phyloP scores from a whole-genome alignment of 2,113 vertebrate species.

The Gymnocephalus cernua region DNA sequence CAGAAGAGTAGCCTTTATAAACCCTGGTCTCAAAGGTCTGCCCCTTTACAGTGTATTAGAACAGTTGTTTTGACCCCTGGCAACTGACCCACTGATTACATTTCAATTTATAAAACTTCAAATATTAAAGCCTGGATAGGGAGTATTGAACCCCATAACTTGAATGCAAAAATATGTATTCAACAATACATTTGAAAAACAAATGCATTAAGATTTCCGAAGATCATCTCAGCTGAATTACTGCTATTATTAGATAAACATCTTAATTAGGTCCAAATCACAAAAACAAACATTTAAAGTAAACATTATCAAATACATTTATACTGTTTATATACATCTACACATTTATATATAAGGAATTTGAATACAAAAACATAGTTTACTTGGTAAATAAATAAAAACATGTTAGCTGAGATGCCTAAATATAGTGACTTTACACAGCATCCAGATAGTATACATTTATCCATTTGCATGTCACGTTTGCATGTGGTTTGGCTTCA shows the following conservation, averaged over 20 bases:
- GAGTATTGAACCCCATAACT: constrained; percentile 12
- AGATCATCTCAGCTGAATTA: neutral
- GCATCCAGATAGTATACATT: neutral
- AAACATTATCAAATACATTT: neutral
- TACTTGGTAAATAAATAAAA: neutral
- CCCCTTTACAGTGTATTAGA: constrained; percentile 38
- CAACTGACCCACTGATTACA: constrained; percentile 40
- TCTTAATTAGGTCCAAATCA: neutral
- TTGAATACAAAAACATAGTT: neutral
- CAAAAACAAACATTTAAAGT: too few species aligned
- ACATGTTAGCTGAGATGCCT: neutral
- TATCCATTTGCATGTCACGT: neutral
- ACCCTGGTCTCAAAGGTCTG: constrained; percentile 15
- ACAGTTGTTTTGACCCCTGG: constrained; percentile 21
- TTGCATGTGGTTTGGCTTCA: too few species aligned
- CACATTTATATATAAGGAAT: neutral
- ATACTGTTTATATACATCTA: neutral
- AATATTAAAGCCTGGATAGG: constrained; percentile 25
- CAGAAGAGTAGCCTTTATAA: constrained; percentile 29
- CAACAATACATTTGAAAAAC: neutral
- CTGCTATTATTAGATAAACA: neutral
- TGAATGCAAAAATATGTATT: neutral
- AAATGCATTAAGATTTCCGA: neutral
- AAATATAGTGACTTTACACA: neutral
- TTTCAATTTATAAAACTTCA: constrained; percentile 26